phyloP scores from a whole-genome alignment of 2,113 vertebrate genomes.

The Cranoglanis bouderius region DNA sequence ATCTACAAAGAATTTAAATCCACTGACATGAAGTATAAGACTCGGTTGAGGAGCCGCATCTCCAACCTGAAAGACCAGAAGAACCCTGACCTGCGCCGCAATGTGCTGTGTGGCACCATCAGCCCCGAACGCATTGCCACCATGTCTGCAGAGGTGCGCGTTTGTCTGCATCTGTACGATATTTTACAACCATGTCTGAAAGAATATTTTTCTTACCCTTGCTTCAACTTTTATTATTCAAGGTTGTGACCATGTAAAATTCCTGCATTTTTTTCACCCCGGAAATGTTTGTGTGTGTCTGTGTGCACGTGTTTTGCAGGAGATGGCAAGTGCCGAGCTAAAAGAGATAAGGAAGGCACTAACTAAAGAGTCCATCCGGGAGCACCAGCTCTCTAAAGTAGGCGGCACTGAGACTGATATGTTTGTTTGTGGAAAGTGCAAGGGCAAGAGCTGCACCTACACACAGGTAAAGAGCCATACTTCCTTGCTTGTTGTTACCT shows the following conservation, averaged over 20 bases:
- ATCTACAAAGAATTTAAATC: slow-evolving; percentile 90
- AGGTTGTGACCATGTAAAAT: not conserved
- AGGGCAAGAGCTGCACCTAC: slow-evolving; percentile 92
- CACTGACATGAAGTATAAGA: slow-evolving; percentile 93
- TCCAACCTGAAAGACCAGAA: slow-evolving; percentile 95
- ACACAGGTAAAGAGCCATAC: slow-evolving; percentile 79
- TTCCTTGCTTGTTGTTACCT: not conserved
- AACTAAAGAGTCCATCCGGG: slow-evolving; percentile 94
- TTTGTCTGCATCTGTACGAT: not conserved
- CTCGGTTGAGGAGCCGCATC: slow-evolving; percentile 88
- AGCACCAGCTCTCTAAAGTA: slow-evolving; percentile 94
- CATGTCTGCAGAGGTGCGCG: slow-evolving; percentile 90
- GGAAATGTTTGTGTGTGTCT: not conserved
- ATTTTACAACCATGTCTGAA: not conserved
- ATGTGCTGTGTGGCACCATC: slow-evolving; percentile 87
- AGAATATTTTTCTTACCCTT: not conserved
- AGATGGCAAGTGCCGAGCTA: slow-evolving; percentile 96
- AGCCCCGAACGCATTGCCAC: slow-evolving; percentile 81
- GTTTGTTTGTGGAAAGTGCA: slow-evolving; percentile 90
- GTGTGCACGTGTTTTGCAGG: slow-evolving; percentile 68
- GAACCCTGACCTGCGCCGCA: slow-evolving; percentile 89
- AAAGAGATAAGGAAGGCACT: slow-evolving; percentile 94
- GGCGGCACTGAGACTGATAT: slow-evolving; percentile 92
- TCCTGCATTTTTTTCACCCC: not conserved
- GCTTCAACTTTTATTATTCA: not conserved